Base-by-base conservation (phyloP, 2,888 invertebrate species). In the Drosophila mimetica region DNA sequence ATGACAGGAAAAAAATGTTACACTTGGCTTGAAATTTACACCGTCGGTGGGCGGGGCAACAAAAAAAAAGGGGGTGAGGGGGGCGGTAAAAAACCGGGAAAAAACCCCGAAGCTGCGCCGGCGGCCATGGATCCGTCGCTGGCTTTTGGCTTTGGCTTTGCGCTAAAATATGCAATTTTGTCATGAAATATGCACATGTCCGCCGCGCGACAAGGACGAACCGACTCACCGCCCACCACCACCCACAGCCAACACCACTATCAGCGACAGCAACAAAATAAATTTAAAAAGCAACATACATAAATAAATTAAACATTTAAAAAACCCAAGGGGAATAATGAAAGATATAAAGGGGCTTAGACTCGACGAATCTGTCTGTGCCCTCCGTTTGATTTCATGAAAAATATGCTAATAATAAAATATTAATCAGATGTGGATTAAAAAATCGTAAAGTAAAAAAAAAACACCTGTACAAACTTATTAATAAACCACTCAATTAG, bases 131-230 rank as follows among this genome's bases (percentile, higher is more conserved):
- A 52, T 53, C 44, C 47, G 58, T 46, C 42, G 47, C 41, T 66
- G 55, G 54, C 57, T 60, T 57, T 51, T 55, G 69, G 61, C 65
- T 63, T 69, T 81, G 69, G 72, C 64, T 75, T 64, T 64, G 57
- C 64, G 71, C 70, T 86, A 77, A 82, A 82, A 82, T 82, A 82
- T 82, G 70, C 82, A 83, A 73, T 61, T 72, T 79, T 74, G 74
- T 77, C 77, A 83, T 77, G 80, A 83, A 83, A 86, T 77, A 83
- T 83, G 79, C 82, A 83, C 81, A 74, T 75, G 80, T 83, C 75
- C 83, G 53, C 28, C 50, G 48, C 22, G 37, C 65, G 76, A 64
- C 81, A 64, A 80, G 79, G 57, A 80, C 71, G 59, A 76, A 54
- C 14, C 60, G 14, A 34, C 20, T 6, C 16, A 8, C 34, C 18